A percentile compares a stretch with the other conserved stretches of the same genome.
These are phyloP conservation scores for Coreoperca whiteheadi DNA, from an alignment of 2,113 vertebrate species.

Conservation along the genomic window DNA sequence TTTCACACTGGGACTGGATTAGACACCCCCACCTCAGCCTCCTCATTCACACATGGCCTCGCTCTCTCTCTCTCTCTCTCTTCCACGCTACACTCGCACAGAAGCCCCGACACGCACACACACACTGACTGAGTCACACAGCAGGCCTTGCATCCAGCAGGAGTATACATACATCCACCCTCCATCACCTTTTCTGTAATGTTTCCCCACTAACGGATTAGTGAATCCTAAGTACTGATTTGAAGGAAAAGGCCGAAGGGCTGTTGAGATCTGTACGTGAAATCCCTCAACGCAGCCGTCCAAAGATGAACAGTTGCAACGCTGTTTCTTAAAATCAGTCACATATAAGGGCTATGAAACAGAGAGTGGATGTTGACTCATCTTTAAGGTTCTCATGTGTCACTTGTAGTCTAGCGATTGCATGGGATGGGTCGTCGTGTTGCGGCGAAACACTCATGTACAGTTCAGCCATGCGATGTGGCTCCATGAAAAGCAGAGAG, in stretches of 20 bases:
- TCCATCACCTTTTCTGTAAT: conserved; percentile 49
- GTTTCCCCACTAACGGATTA: conserved; percentile 90
- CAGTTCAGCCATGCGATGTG: conserved; percentile 52
- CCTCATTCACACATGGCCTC: conserved; percentile 57
- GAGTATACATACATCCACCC: conserved; percentile 42
- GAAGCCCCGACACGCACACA: conserved; percentile 17
- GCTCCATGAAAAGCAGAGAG: conserved; percentile 64
- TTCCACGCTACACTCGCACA: conserved; percentile 33
- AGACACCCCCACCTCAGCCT: conserved; percentile 88
- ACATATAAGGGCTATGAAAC: conserved; percentile 9
- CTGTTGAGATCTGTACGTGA: conserved; percentile 57
- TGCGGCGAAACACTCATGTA: background rate
- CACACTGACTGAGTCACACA: conserved; percentile 7
- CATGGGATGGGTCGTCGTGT: conserved; percentile 3
- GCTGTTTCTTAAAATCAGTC: conserved; percentile 38
- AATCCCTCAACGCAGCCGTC: conserved; percentile 24
- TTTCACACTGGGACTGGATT: conserved; percentile 99
- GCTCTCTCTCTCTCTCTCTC: conserved; percentile 34
- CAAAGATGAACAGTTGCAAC: conserved; percentile 15
- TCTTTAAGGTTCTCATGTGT: conserved; percentile 27
- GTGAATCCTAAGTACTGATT: conserved; percentile 85
- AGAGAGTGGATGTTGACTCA: conserved; percentile 38
- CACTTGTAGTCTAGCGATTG: background rate
- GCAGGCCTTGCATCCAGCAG: conserved; percentile 41
- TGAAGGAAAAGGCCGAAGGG: conserved; percentile 88